A percentile compares a stretch with the other conserved stretches of the same genome.
Conservation (phyloP, 2,888 invertebrate species). For the Lasioglossum villosulum region DNA sequence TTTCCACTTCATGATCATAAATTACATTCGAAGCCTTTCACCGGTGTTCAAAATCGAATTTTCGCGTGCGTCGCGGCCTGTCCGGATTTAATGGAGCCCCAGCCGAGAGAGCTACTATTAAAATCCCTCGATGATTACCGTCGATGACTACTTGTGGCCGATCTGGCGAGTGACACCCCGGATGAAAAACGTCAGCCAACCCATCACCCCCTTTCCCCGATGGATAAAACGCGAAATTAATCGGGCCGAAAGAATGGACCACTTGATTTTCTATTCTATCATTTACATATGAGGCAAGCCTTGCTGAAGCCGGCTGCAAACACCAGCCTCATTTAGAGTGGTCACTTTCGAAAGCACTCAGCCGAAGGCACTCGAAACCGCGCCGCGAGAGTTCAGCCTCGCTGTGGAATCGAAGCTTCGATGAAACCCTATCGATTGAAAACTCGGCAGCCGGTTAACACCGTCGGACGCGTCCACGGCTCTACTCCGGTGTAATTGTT, state of each 20-base stretch:
- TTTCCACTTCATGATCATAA: constrained; percentile 3
- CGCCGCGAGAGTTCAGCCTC: constrained; percentile 56
- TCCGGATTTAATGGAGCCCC: constrained; percentile 23
- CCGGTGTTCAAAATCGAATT: not conserved
- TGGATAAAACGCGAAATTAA: constrained; percentile 63
- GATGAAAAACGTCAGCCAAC: constrained; percentile 48
- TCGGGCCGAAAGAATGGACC: constrained; percentile 63
- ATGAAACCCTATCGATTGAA: constrained; percentile 69
- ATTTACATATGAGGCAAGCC: constrained; percentile 75
- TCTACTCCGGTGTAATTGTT: constrained; percentile 43
- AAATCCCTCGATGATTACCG: constrained; percentile 36
- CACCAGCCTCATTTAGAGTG: constrained; percentile 74
- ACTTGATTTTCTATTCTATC: constrained; percentile 75
- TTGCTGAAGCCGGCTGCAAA: constrained; percentile 74
- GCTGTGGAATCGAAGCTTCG: constrained; percentile 53
- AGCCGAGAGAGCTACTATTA: not conserved
- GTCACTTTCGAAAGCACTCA: constrained; percentile 76
- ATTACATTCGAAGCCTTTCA: not conserved
- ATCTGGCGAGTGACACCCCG: constrained; percentile 43
- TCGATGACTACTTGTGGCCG: not conserved
- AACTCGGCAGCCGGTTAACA: constrained; percentile 23
- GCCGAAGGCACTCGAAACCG: constrained; percentile 69
- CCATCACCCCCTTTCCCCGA: not conserved
- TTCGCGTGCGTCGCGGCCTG: constrained; percentile 1
- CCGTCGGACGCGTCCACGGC: constrained; percentile 21